A percentile compares a stretch with the other conserved stretches of the same genome.
Conservation (phyloP, 1,140 invertebrate species). For the Apis cerana region DNA sequence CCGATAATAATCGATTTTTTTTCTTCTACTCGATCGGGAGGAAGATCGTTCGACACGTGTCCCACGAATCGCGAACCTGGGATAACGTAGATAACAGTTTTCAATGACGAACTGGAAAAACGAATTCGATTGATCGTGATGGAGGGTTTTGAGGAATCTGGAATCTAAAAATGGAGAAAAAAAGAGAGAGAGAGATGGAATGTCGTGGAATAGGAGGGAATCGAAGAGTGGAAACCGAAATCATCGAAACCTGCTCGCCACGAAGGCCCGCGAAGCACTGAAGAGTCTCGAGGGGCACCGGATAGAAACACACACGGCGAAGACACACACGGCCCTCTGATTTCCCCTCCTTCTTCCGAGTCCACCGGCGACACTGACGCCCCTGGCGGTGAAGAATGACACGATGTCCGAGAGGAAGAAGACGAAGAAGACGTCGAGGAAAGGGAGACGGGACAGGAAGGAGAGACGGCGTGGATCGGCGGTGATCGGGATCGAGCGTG, state of each 20-base stretch:
- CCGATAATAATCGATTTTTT: too few species aligned
- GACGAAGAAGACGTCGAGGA: constrained; percentile 60
- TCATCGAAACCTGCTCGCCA: constrained; percentile 41
- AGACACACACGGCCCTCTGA: constrained; percentile 65
- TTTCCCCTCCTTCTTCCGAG: constrained; percentile 64
- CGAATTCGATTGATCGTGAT: too few species aligned
- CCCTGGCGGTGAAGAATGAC: constrained; percentile 70
- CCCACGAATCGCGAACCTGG: too few species aligned
- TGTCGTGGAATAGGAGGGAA: background rate
- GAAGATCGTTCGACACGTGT: too few species aligned
- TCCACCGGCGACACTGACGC: constrained; percentile 67
- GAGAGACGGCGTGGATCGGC: constrained; percentile 31
- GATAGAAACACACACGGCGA: constrained; percentile 52
- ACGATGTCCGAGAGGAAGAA: constrained; percentile 57
- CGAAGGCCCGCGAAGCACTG: constrained; percentile 70
- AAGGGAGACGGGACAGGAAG: constrained; percentile 41
- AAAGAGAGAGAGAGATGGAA: background rate
- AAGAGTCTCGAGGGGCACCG: constrained; percentile 64
- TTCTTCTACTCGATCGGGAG: too few species aligned
- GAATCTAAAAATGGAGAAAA: background rate
- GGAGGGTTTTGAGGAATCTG: background rate
- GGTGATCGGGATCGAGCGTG: constrained; percentile 23
- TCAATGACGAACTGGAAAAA: too few species aligned
- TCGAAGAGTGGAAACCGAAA: background rate
- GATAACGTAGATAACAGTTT: too few species aligned